Evolutionary conservation across 2,888 invertebrate species (phyloP), one percentile per base, ranked within the genome.

Genomic region (Altica lythri): DNA sequence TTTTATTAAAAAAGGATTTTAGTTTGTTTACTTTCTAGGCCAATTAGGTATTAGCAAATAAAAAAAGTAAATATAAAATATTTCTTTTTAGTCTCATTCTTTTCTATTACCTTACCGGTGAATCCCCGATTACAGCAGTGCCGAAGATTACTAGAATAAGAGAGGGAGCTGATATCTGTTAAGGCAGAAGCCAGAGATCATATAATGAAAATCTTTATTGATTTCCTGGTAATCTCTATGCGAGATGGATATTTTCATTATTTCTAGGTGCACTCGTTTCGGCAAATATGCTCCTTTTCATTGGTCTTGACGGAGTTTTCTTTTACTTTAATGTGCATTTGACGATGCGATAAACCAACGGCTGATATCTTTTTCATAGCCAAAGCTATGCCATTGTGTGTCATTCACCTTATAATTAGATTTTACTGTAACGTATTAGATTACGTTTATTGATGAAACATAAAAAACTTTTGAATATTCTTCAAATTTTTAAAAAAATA

Each of bases 161-260:
- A 62, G 55, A 53, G 22, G 58, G 55, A 60, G 60, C 64, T 63
- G 64, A 66, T 68, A 71, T 69, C 69, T 67, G 67, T 66, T 65
- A 64, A 65, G 64, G 63, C 66, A 59, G 60, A 64, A 68, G 61
- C 63, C 61, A 55, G 48, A 58, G 65, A 68, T 69, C 68, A 68
- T 64, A 68, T 71, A 71, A 72, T 71, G 71, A 70, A 71, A n/a
- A 67, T 68, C 67, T 65, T 65, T 68, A 70, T 69, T 69, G 70
- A 71, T 70, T 71, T 66, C 63, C 59, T 58, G 65, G 67, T 68
- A 68, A 66, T 67, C 66, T 62, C 61, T 60, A 57, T 53, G 56
- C 58, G 63, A 61, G 65, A 66, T 66, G 62, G 64, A 65, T 66
- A 66, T 68, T 66, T 65, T 61, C 57, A 59, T 62, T 61, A 64